Evolutionary conservation across 2,888 invertebrate species (phyloP).

Genomic region (Psococerastis gibbosa): DNA sequence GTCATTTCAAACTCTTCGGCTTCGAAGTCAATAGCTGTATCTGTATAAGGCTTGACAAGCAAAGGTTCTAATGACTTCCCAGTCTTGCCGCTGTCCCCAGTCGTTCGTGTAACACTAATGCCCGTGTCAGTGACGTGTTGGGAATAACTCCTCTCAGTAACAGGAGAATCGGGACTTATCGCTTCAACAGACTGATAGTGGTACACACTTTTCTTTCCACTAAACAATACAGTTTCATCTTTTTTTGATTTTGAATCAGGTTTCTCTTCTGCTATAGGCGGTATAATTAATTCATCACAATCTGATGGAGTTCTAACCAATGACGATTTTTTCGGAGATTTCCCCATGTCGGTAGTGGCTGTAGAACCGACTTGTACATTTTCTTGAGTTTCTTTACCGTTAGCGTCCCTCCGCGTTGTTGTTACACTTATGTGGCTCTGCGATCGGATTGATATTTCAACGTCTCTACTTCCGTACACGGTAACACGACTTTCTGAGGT

Average conservation of each 20-base stretch:
- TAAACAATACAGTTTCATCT: conserved; percentile 32
- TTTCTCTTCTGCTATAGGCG: conserved; percentile 11
- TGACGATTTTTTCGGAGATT: conserved; percentile 21
- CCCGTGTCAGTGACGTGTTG: conserved; percentile 35
- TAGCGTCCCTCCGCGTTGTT: conserved; percentile 27
- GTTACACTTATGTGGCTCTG: conserved; percentile 33
- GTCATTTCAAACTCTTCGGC: conserved; percentile 33
- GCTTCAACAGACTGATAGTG: conserved; percentile 28
- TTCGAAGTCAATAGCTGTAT: conserved; percentile 26
- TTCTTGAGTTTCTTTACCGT: conserved; percentile 28
- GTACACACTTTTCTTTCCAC: conserved; percentile 31
- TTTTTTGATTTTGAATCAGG: conserved; percentile 22
- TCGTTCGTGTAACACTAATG: conserved; percentile 32
- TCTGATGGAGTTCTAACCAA: background rate
- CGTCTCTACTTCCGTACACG: conserved; percentile 31
- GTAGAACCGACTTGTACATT: conserved; percentile 29
- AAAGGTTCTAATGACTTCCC: conserved; percentile 18
- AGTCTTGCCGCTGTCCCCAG: conserved; percentile 26
- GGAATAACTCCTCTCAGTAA: conserved; percentile 30
- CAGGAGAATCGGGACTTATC: conserved; percentile 25
- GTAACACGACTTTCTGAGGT: conserved; percentile 33
- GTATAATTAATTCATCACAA: conserved; percentile 11
- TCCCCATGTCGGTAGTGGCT: conserved; percentile 26
- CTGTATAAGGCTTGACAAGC: conserved; percentile 28
- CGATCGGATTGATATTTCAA: conserved; percentile 34